These are phyloP conservation scores for Motacilla alba DNA, from an alignment of 2,113 vertebrate genomes.

Conservation along the genomic window DNA sequence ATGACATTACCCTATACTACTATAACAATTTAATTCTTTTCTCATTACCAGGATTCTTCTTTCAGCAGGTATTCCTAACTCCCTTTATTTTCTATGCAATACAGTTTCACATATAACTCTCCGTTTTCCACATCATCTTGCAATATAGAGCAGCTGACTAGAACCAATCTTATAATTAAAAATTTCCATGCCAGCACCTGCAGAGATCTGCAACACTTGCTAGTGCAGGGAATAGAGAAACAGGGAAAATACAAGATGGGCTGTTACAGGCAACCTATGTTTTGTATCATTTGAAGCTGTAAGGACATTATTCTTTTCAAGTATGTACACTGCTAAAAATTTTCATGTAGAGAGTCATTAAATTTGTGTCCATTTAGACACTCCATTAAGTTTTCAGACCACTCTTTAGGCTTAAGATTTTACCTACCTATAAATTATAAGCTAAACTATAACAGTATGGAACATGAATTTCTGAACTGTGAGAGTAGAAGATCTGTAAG, in stretches of 20 bases:
- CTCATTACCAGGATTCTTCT: conserved; percentile 14
- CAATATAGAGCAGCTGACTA: not conserved
- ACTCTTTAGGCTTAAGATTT: not conserved
- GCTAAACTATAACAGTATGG: not conserved
- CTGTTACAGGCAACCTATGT: not conserved
- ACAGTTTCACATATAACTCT: not conserved
- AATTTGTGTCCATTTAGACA: not conserved
- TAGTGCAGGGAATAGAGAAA: not conserved
- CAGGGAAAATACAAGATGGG: not conserved
- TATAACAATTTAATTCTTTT: conserved; percentile 57
- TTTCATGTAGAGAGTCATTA: not conserved
- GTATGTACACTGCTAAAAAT: not conserved
- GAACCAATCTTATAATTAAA: not conserved
- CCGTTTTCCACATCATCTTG: not conserved
- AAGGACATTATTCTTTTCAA: not conserved
- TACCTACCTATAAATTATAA: not conserved
- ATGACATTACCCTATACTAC: not conserved
- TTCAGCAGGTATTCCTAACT: not conserved
- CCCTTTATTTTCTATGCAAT: not conserved
- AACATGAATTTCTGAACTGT: not conserved
- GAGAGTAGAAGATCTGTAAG: not conserved
- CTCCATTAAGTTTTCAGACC: not conserved
- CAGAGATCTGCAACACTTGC: not conserved
- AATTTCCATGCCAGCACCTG: not conserved
- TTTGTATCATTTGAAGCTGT: not conserved